Conservation (phyloP, 1,140 invertebrate species). For the Geopemphigus sp. region DNA sequence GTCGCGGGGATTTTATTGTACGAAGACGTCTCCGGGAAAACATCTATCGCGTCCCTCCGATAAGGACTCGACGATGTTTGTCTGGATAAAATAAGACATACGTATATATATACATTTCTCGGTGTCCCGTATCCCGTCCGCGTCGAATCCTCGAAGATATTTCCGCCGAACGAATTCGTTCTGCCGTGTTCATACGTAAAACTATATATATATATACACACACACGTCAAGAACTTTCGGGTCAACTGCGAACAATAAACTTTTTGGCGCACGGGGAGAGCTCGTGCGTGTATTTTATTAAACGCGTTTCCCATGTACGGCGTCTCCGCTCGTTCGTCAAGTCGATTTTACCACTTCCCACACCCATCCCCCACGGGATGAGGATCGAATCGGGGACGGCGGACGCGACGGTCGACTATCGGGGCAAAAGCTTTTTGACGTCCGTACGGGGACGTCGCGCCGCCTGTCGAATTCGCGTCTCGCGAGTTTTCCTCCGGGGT, state of each 20-base stretch:
- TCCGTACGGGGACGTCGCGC: background rate
- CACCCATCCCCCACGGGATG: too few relatives aligned
- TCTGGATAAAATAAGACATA: constrained; percentile 24
- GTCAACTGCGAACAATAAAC: constrained; percentile 28
- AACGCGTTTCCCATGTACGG: constrained; percentile 7
- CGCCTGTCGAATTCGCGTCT: background rate
- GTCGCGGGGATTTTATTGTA: too few relatives aligned
- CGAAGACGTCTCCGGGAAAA: background rate
- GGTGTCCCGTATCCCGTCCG: too few relatives aligned
- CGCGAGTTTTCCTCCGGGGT: background rate
- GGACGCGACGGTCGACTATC: too few relatives aligned
- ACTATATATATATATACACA: background rate
- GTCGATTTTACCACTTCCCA: too few relatives aligned
- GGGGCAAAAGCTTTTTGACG: background rate
- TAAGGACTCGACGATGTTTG: constrained; percentile 34
- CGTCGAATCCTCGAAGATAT: background rate
- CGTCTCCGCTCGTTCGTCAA: background rate
- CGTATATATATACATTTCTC: background rate
- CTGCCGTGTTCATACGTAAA: background rate
- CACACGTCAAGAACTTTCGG: background rate
- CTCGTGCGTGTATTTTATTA: background rate
- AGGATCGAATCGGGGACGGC: too few relatives aligned
- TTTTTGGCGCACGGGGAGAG: background rate
- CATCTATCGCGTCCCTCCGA: constrained; percentile 18
- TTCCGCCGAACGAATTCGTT: background rate